phyloP scores from a whole-genome alignment of 2,888 invertebrate species.

The Scaeva pyrastri region DNA sequence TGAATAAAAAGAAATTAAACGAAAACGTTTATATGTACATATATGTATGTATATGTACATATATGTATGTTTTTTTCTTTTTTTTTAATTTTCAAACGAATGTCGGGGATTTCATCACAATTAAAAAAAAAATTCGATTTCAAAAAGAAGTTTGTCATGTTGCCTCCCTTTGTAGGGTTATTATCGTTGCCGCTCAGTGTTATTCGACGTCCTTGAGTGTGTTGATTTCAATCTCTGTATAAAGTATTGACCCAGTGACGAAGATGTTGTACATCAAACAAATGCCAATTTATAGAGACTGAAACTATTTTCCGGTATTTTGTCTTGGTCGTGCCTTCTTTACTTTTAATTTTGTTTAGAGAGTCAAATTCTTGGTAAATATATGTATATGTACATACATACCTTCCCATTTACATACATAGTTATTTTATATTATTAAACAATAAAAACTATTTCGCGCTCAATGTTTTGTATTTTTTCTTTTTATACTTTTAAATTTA shows the following conservation, averaged over 20 bases:
- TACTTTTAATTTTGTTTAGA: constrained; percentile 5
- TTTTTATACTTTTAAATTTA: neutral
- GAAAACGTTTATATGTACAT: too few relatives aligned
- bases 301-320: constrained; percentile 7
- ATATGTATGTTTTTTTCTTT: neutral
- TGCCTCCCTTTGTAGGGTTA: neutral
- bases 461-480: neutral
- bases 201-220: constrained; percentile 33
- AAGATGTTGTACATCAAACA: neutral
- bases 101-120: constrained; percentile 42
- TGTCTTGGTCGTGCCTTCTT: constrained; percentile 23
- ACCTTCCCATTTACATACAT: neutral
- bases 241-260: neutral
- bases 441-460: constrained; percentile 26
- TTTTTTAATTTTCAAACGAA: neutral
- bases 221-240: constrained; percentile 7
- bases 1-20: neutral
- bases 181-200: constrained; percentile 28
- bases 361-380: neutral
- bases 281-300: neutral
- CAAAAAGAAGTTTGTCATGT: neutral
- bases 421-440: constrained; percentile 2
- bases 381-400: neutral
- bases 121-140: constrained; percentile 11
- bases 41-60: too few relatives aligned